phyloP scores from a whole-genome alignment of 2,888 invertebrate genomes.

The Agrilus cyanescens region DNA sequence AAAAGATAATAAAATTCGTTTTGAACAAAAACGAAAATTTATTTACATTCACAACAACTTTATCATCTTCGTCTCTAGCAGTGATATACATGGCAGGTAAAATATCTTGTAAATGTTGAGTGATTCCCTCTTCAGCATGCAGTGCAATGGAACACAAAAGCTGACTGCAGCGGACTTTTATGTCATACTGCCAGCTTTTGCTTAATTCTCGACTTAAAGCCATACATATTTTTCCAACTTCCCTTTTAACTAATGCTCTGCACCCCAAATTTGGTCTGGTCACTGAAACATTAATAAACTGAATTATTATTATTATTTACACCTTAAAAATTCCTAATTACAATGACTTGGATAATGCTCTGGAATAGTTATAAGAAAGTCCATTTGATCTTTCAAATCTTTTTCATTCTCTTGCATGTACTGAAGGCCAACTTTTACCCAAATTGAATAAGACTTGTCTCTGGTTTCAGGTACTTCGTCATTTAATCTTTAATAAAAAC shows the following conservation, averaged over 20 bases:
- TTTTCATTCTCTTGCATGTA: constrained; percentile 80
- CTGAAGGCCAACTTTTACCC: constrained; percentile 63
- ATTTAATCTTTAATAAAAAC: constrained; percentile 47
- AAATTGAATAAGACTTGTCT: constrained; percentile 47
- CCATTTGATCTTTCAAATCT: constrained; percentile 72
- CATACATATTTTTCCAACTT: constrained; percentile 61
- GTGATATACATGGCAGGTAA: constrained; percentile 44
- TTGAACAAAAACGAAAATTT: constrained; percentile 1
- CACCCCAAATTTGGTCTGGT: constrained; percentile 81
- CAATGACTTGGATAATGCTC: constrained; percentile 60
- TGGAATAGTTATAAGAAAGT: constrained; percentile 56
- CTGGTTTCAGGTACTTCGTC: constrained; percentile 70
- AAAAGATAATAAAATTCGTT: not conserved
- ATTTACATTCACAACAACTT: constrained; percentile 47
- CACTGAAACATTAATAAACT: constrained; percentile 34
- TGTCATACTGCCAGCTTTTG: constrained; percentile 58
- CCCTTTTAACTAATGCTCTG: constrained; percentile 61
- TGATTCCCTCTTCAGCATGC: constrained; percentile 62
- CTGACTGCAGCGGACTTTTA: constrained; percentile 60
- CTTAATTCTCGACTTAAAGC: constrained; percentile 60
- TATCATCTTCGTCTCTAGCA: constrained; percentile 49
- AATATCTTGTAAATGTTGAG: constrained; percentile 50
- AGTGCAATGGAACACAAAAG: constrained; percentile 59
- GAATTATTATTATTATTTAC: not conserved
- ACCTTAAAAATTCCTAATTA: constrained; percentile 24